Base-by-base conservation (phyloP, 2,888 invertebrate genomes). In the Lacanobia oleracea region DNA sequence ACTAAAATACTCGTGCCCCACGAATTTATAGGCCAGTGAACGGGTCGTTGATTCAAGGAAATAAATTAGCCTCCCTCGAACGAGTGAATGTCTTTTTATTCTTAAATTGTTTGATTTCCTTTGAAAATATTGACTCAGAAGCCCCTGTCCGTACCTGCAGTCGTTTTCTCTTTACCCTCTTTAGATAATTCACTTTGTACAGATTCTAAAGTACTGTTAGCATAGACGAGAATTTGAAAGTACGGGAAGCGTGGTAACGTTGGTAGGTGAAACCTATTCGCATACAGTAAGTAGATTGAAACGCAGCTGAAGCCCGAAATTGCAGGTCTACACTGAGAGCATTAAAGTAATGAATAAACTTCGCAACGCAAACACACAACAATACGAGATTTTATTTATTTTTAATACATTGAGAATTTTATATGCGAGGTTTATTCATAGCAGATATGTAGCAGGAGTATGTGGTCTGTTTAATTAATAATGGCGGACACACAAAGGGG, bases 11-110 rank as follows among this genome's bases (percentile, higher is more conserved):
- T 82, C 37, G 51, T 60, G 59, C 27, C 21, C 60, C 60, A 69
- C 9, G 18, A 78, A 80, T 80, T 82, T 78, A 80, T 82, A 62
- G 69, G 57, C 50, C 66, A 68, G 40, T 66, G 57, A 82, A 78
- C 54, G 79, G 63, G 27, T 64, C 79, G 73, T 82, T 78, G 79
- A 82, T 67, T 80, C 67, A 9, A n/a, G 65, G 56, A 67, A 67
- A 79, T 73, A 80, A 80, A 82, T 78, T 78, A 78, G 60, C 50
- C 43, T 73, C n/a, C 21, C 45, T 64, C 77, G 43, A 61, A 64
- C 33, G 63, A 73, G 70, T 50, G 53, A 72, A 67, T 61, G 51
- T 72, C 51, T 72, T 72, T 72, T 66, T 62, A 65, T 51, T 82
- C 43, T 45, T 64, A 64, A 67, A 67, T 65, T 61, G 62, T 69